These are phyloP conservation scores for Colius striatus DNA, from an alignment of 2,113 vertebrate species.

Conservation along the genomic window DNA sequence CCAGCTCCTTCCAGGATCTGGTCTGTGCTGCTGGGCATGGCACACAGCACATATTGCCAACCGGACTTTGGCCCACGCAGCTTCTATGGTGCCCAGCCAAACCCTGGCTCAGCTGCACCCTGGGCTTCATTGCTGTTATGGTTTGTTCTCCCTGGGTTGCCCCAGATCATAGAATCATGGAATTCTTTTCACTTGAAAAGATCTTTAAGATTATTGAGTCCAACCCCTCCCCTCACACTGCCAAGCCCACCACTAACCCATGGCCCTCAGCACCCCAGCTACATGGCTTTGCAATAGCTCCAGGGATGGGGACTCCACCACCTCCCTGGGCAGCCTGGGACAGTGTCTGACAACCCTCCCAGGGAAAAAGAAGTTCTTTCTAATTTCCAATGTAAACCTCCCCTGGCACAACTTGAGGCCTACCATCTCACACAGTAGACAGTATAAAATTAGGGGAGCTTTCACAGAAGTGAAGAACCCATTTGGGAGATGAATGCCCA, in stretches of 20 bases:
- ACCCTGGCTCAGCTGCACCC: conserved; percentile 26
- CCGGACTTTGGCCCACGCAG: conserved; percentile 2
- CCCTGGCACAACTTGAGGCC: too few species aligned
- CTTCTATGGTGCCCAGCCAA: not conserved
- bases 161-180: not conserved
- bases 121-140: not conserved
- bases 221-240: too few species aligned
- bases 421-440: not conserved
- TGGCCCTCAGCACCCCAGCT: too few species aligned
- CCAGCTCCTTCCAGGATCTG: not conserved
- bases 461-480: not conserved
- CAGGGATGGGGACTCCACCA: too few species aligned
- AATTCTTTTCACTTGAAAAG: too few species aligned
- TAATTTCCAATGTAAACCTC: too few species aligned
- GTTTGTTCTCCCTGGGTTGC: not conserved
- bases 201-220: too few species aligned
- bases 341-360: too few species aligned
- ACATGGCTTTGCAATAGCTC: too few species aligned
- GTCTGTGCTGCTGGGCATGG: rapidly evolving
- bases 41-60: rapidly evolving
- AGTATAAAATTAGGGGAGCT: not conserved
- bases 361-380: too few species aligned
- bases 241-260: too few species aligned
- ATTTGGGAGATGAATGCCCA: not conserved
- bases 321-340: too few species aligned